phyloP scores from a whole-genome alignment of 2,888 invertebrate genomes.

The Sericinus montela region DNA sequence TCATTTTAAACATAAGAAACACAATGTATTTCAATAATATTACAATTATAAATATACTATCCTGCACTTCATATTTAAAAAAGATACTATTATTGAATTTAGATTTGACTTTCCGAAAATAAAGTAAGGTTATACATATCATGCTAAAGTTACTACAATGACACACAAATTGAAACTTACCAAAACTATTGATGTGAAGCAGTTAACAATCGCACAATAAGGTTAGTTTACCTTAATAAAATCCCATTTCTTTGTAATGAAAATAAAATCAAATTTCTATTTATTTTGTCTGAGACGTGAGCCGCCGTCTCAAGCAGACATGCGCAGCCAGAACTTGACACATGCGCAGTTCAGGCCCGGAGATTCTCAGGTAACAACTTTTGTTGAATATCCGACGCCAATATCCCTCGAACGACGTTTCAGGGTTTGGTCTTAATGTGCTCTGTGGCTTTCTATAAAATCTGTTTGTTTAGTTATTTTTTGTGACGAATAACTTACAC shows the following conservation, averaged over 20 bases:
- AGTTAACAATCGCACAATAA: not conserved
- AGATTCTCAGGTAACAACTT: conserved; percentile 52
- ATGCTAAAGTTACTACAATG: not conserved
- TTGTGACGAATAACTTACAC: no score
- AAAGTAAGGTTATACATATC: conserved; percentile 9
- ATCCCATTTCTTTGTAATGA: not conserved
- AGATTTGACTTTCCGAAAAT: not conserved
- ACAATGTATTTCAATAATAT: no score
- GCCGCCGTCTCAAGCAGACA: conserved; percentile 33
- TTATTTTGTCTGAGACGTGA: conserved; percentile 10
- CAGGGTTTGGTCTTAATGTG: conserved; percentile 46
- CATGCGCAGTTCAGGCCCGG: conserved; percentile 43
- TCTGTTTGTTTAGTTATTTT: not conserved
- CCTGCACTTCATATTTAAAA: not conserved
- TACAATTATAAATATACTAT: not conserved
- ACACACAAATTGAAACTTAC: conserved; percentile 2
- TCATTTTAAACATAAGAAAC: no score
- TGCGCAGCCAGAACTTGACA: conserved; percentile 47
- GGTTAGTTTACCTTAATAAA: not conserved
- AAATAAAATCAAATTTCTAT: conserved; percentile 6
- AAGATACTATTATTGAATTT: not conserved
- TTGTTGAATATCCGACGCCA: conserved; percentile 58
- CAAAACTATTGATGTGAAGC: not conserved
- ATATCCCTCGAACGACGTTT: conserved; percentile 48
- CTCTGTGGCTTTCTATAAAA: not conserved